Percentiles rank a stretch among this genome's conserved stretches.
Evolutionary conservation across 2,797 vertebrate genomes (phyloP).

Genomic region (Holocentrus rufus): DNA sequence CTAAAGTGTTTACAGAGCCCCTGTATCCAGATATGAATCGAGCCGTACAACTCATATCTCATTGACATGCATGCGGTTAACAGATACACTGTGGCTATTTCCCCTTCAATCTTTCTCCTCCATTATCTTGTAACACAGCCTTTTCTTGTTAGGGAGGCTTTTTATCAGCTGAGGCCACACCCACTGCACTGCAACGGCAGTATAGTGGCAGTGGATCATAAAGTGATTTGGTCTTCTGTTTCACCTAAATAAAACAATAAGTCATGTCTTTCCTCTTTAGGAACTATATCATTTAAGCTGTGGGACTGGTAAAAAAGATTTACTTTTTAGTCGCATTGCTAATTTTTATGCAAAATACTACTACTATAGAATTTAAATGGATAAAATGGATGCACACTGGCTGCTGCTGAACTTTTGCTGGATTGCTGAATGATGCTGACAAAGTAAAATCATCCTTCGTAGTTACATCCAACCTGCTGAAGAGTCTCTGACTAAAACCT

Average conservation of each 20-base stretch:
- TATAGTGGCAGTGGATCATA: neutral
- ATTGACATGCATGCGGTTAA: slow-evolving; percentile 20
- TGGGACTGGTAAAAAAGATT: neutral
- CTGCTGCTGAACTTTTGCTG: too few species aligned
- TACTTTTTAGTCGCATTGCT: neutral
- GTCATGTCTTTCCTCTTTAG: slow-evolving; percentile 14
- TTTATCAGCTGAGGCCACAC: slow-evolving; percentile 15
- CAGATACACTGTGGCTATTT: slow-evolving; percentile 9
- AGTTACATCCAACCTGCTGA: too few species aligned
- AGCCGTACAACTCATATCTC: slow-evolving; percentile 24
- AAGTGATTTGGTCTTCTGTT: slow-evolving; percentile 7
- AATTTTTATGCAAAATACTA: neutral
- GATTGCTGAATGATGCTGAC: too few species aligned
- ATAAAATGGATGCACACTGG: too few species aligned
- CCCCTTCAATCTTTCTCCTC: neutral
- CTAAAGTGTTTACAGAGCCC: slow-evolving; percentile 10
- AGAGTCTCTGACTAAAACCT: too few species aligned
- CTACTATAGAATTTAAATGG: too few species aligned
- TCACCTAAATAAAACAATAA: slow-evolving; percentile 29
- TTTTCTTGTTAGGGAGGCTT: neutral
- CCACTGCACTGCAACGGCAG: neutral
- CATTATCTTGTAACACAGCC: slow-evolving; percentile 4
- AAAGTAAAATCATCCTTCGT: too few species aligned
- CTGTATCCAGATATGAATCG: slow-evolving; percentile 22
- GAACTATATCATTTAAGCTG: neutral